These are phyloP conservation scores for cattle (Bos taurus) DNA, from an alignment of 2,113 vertebrate genomes.

Conservation along the genomic window ARS-UCD2.0 NC_037340.1:37700001-37700500, in stretches of 20 bases:
- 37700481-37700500: too few species aligned
- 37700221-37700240: not conserved
- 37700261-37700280: not conserved
- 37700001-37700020: not conserved
- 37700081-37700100: not conserved
- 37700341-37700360: not conserved
- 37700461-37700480: too few species aligned
- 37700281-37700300: not conserved
- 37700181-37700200: not conserved
- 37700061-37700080: not conserved
- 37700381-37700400: not conserved
- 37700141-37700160: not conserved
- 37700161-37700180: not conserved
- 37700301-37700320: not conserved
- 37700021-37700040: not conserved
- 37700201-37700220: not conserved
- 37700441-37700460: too few species aligned
- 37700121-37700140: not conserved
- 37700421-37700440: too few species aligned
- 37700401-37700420: not conserved
- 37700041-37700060: not conserved
- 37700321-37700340: not conserved
- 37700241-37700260: not conserved
- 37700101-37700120: not conserved
- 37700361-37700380: not conserved